Conservation (phyloP, 92 coral and sea anemone species). For the Zoanthus sociatus region DNA sequence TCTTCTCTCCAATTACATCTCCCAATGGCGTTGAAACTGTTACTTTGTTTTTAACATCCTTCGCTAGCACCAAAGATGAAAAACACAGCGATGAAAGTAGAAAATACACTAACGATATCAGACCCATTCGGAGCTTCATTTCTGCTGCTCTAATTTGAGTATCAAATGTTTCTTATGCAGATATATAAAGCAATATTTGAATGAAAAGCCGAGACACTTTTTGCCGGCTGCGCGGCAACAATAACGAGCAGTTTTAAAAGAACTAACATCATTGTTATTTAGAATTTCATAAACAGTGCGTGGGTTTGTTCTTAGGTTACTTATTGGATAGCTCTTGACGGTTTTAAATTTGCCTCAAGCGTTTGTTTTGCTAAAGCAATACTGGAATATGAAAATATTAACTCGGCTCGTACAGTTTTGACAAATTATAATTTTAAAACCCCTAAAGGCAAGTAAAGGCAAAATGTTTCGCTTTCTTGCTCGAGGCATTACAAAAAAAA, state of each 20-base stretch:
- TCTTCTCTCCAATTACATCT: constrained; percentile 23
- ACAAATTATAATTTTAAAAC: too few relatives aligned
- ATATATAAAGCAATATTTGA: not conserved
- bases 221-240: not conserved
- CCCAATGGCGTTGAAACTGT: constrained; percentile 23
- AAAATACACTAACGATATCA: not conserved
- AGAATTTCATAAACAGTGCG: not conserved
- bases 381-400: too few relatives aligned
- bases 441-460: too few relatives aligned
- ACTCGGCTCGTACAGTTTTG: too few relatives aligned
- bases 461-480: too few relatives aligned
- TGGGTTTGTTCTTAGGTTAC: not conserved
- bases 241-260: not conserved
- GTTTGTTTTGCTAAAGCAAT: too few relatives aligned
- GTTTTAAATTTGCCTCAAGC: too few relatives aligned
- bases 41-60: not conserved
- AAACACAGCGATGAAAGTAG: not conserved
- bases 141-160: not conserved
- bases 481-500: too few relatives aligned
- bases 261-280: not conserved
- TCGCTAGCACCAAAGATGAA: not conserved
- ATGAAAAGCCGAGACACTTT: not conserved
- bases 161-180: not conserved
- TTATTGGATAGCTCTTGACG: not conserved
- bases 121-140: not conserved